These are phyloP conservation scores for Rhyacichthys aspro DNA, from an alignment of 2,797 vertebrate genomes.

Conservation along the genomic window DNA sequence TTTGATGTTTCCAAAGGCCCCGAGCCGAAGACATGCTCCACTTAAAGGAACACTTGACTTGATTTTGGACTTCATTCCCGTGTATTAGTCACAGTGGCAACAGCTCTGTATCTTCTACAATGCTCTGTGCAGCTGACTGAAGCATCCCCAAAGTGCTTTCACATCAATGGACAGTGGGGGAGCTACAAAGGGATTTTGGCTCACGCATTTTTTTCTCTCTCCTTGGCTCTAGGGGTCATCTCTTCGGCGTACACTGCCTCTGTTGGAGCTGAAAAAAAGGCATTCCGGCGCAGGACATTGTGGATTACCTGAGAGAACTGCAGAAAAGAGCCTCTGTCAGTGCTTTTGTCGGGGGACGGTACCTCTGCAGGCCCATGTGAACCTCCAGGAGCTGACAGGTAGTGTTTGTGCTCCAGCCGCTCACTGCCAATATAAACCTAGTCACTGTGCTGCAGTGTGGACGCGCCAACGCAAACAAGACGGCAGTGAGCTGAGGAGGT, in stretches of 20 bases:
- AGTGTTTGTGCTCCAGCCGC: slow-evolving; percentile 57
- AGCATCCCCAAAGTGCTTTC: slow-evolving; percentile 28
- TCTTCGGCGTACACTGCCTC: slow-evolving; percentile 1
- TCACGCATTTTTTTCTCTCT: slow-evolving; percentile 9
- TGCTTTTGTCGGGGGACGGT: slow-evolving; percentile 34
- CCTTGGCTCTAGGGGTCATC: slow-evolving; percentile 12
- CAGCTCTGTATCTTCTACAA: slow-evolving; percentile 28
- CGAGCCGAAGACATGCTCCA: slow-evolving; percentile 22
- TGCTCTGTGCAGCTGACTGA: slow-evolving; percentile 18
- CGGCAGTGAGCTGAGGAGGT: slow-evolving; percentile 24
- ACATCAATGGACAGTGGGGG: slow-evolving; percentile 32
- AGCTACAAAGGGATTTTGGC: slow-evolving; percentile 27
- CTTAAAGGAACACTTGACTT: slow-evolving; percentile 41
- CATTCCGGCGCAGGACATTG: slow-evolving; percentile 7
- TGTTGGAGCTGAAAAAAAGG: slow-evolving; percentile 20
- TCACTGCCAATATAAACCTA: slow-evolving; percentile 60
- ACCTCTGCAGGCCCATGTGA: slow-evolving; percentile 36
- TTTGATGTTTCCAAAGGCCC: slow-evolving; percentile 25
- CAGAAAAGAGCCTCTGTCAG: slow-evolving; percentile 19
- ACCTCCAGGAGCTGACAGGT: slow-evolving; percentile 64
- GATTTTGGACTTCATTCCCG: slow-evolving; percentile 32
- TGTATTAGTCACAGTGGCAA: slow-evolving; percentile 34
- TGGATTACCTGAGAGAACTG: slow-evolving; percentile 9
- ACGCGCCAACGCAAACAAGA: slow-evolving; percentile 56
- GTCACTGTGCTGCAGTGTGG: slow-evolving; percentile 30